Evolutionary conservation across 2,888 invertebrate species (phyloP).

Genomic region (Phytoseiulus persimilis): DNA sequence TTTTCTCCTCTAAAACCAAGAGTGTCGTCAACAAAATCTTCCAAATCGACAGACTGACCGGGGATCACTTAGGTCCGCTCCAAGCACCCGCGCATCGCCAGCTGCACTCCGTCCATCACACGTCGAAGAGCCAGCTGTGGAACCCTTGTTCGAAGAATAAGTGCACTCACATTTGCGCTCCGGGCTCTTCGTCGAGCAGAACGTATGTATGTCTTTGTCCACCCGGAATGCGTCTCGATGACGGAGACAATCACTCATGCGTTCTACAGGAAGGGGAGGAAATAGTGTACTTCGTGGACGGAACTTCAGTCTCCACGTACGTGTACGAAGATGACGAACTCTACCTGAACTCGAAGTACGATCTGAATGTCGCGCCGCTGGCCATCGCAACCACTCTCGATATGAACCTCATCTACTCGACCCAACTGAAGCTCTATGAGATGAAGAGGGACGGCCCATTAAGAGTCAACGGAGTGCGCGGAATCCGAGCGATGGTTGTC

Average conservation of each 20-base stretch:
- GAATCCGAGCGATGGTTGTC: background rate
- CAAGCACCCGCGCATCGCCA: background rate
- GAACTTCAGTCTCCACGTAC: background rate
- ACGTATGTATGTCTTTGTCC: background rate
- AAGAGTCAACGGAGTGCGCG: background rate
- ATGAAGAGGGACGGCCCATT: background rate
- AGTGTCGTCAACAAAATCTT: background rate
- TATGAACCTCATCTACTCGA: background rate
- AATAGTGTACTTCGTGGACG: background rate
- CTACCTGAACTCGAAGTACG: background rate
- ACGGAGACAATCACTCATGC: background rate
- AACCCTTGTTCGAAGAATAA: background rate
- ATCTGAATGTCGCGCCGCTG: background rate
- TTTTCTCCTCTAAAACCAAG: background rate
- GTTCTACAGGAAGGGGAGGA: background rate
- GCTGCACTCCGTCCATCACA: background rate
- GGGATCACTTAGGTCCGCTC: background rate
- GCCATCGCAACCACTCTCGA: background rate
- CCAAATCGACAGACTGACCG: background rate
- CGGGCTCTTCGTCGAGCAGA: background rate
- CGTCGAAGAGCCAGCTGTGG: background rate
- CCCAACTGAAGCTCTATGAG: background rate
- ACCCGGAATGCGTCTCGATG: background rate
- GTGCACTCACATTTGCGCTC: background rate
- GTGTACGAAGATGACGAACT: background rate